These are phyloP conservation scores for Colossoma macropomum DNA, from an alignment of 2,113 vertebrate genomes.

Conservation along the genomic window DNA sequence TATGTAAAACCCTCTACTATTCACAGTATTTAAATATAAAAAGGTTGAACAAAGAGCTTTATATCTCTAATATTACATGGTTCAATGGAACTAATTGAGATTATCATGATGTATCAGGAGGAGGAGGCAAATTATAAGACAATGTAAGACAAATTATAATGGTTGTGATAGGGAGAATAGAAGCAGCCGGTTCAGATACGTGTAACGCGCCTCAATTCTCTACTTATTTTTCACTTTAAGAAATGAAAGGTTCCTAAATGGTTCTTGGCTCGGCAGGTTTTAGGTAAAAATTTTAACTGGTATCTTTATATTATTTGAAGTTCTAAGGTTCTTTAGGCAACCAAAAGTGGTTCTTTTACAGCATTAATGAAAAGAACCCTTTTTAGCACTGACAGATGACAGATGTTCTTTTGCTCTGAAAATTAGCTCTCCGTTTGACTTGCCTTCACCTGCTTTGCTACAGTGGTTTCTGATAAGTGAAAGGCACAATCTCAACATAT, in stretches of 20 bases:
- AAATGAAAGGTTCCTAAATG: not conserved
- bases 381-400: too few relatives aligned
- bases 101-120: conserved; percentile 18
- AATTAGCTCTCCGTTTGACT: not conserved
- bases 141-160: too few relatives aligned
- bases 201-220: not conserved
- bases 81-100: conserved; percentile 18
- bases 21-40: not conserved
- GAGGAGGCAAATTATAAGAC: conserved; percentile 6
- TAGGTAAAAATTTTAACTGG: too few relatives aligned
- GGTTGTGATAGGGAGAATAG: not conserved
- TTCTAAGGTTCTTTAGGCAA: not conserved
- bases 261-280: not conserved
- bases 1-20: not conserved
- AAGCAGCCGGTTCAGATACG: not conserved
- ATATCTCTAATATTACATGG: not conserved
- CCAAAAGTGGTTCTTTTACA: too few relatives aligned
- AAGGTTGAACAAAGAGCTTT: not conserved
- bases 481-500: not conserved
- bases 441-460: not conserved
- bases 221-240: not conserved
- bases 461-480: not conserved
- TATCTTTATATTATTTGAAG: not conserved
- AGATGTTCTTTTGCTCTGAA: too few relatives aligned
- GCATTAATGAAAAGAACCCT: too few relatives aligned